A percentile compares a stretch with the other conserved stretches of the same genome.
Evolutionary conservation across 2,113 vertebrate genomes (phyloP).

Genomic region (Pelecanus crispus): DNA sequence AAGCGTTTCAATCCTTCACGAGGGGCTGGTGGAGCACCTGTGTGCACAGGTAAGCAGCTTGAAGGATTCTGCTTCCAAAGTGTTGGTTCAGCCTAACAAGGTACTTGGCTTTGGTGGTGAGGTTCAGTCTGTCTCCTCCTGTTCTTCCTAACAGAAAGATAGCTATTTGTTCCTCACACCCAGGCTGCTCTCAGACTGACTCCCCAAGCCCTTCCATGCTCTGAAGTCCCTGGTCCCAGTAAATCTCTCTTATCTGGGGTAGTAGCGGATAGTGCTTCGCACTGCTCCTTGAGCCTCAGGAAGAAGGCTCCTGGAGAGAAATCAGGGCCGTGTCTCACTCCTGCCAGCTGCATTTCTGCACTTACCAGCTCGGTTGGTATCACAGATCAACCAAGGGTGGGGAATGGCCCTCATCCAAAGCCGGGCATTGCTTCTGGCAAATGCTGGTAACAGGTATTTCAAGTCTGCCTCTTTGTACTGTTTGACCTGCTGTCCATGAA

Average conservation of each 20-base stretch:
- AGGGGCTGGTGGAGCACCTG: background rate
- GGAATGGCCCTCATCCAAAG: conserved; percentile 4
- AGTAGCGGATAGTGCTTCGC: background rate
- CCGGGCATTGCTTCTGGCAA: conserved; percentile 22
- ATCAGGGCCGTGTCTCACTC: background rate
- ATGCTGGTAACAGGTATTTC: conserved; percentile 40
- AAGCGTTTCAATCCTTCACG: background rate
- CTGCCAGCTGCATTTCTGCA: background rate
- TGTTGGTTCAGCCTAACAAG: background rate
- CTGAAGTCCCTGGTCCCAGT: background rate
- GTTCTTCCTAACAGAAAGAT: background rate
- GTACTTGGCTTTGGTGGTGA: background rate
- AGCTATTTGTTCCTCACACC: background rate
- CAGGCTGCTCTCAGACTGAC: background rate
- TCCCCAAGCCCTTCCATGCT: background rate
- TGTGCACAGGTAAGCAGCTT: background rate
- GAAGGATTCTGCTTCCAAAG: background rate
- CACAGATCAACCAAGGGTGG: background rate
- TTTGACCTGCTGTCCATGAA: conserved; percentile 38
- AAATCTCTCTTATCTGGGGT: background rate
- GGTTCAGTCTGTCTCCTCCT: background rate
- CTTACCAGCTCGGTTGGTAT: background rate
- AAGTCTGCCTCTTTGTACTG: conserved; percentile 5
- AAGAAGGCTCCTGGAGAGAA: background rate
- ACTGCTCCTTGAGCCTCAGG: background rate